Base-by-base conservation (phyloP, 1,140 invertebrate species). In the Ephestia elutella region DNA sequence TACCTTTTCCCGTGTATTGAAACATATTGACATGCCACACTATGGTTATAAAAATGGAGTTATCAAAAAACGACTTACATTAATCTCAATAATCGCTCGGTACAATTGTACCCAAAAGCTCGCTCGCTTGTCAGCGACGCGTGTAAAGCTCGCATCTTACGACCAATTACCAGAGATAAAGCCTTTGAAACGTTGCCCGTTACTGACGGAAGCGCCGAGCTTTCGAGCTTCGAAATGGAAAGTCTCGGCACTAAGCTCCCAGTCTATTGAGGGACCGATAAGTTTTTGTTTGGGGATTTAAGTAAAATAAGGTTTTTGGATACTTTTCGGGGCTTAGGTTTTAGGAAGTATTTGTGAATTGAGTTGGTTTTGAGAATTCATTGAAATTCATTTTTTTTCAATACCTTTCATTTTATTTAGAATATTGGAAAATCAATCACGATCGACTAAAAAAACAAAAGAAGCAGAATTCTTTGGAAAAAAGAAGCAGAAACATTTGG, bases 111-210 rank as follows among this genome's bases (percentile, higher is more conserved):
- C 51, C 69, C 67, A 68, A 71, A 78, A 74, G 67, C 67, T 54
- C 15, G 53, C 18, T 57, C 60, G 62, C 59, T 65, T 65, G 67
- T 70, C 69, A 59, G 56, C 56, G 60, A 58, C 49, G 56, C 44
- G 55, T 66, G 70, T 78, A 78, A 74, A 75, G 60, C 68, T 55
- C 57, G 63, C 54, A 59, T 69, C 75, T 75, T 80, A 80, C 75
- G 73, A 78, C 71, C 75, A 80, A 80, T 80, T 80, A 80, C 71
- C 18, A 57, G 30, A 76, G 74, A 76, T 79, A 79, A 75, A 75
- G 65, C 70, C 66, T 65, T 69, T 65, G 67, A 65, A 44, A 44
- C 38, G 38, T 15, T 15, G 38, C 13, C 38, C 38, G 38, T 70
- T 57, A 54, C 59, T 35, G 51, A 56, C 59, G 48, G 20, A 62